Evolutionary conservation across 1,140 invertebrate genomes (phyloP).

Genomic region (Leptinotarsa defecta): DNA sequence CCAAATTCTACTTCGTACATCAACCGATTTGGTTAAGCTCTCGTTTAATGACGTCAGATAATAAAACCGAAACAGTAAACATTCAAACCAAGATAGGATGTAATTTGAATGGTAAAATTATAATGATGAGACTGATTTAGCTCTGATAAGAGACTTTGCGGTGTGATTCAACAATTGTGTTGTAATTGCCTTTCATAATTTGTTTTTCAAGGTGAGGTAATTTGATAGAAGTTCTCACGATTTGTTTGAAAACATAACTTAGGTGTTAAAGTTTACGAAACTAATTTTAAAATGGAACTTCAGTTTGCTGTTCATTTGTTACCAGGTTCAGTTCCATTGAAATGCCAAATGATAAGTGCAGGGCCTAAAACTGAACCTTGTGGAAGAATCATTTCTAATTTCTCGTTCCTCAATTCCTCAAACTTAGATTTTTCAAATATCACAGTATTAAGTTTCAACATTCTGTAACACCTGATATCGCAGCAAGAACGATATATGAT

Average conservation of each 20-base stretch:
- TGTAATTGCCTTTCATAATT: not conserved
- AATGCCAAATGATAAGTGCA: too few relatives aligned
- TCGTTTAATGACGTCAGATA: not conserved
- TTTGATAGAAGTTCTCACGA: not conserved
- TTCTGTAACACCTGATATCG: not conserved
- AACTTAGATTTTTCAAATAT: too few relatives aligned
- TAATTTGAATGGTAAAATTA: conserved; percentile 2
- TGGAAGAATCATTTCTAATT: too few relatives aligned
- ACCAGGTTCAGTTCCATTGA: too few relatives aligned
- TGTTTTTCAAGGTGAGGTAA: not conserved
- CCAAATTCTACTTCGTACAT: too few relatives aligned
- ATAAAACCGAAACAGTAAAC: not conserved
- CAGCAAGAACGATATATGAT: not conserved
- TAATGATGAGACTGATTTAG: not conserved
- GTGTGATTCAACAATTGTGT: not conserved
- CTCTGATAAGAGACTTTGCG: not conserved
- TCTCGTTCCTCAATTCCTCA: too few relatives aligned
- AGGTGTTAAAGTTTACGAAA: not conserved
- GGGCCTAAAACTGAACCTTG: too few relatives aligned
- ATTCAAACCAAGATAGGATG: not conserved
- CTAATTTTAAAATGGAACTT: not conserved
- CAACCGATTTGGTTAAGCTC: not conserved
- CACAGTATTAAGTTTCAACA: too few relatives aligned
- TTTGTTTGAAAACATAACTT: not conserved
- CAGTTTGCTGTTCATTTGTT: too few relatives aligned